A percentile compares a stretch with the other conserved stretches of the same genome.
phyloP scores from a whole-genome alignment of 1,140 invertebrate species.

The Vanessa tameamea region DNA sequence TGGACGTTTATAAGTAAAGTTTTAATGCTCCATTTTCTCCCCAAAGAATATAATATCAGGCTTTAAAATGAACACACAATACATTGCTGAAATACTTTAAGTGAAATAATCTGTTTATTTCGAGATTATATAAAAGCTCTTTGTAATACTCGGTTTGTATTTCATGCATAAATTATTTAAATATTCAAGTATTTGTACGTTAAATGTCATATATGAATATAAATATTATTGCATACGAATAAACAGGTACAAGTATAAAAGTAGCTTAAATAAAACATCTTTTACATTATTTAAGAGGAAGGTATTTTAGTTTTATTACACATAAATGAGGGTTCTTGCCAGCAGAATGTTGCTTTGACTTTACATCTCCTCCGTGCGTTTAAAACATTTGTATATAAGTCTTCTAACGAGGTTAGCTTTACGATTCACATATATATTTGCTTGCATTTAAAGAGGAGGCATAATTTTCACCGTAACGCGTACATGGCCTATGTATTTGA shows the following conservation, averaged over 20 bases:
- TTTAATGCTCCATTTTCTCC: background rate
- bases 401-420: background rate
- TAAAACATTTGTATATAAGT: constrained; percentile 4
- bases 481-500: constrained; percentile 22
- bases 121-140: background rate
- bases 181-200: too few species aligned
- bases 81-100: background rate
- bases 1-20: background rate
- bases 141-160: background rate
- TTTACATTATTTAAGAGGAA: too few species aligned
- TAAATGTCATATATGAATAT: too few species aligned
- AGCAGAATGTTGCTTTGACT: background rate
- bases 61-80: background rate
- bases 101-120: background rate
- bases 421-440: background rate
- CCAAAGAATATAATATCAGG: background rate
- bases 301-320: too few species aligned
- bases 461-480: constrained; percentile 23
- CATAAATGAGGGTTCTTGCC: too few species aligned
- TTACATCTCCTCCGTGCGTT: background rate
- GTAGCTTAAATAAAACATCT: too few species aligned
- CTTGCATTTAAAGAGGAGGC: constrained; percentile 13
- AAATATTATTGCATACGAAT: too few species aligned
- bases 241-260: too few species aligned
- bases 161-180: too few species aligned